phyloP scores from a whole-genome alignment of 2,797 vertebrate genomes.

The Sebastes dallii region DNA sequence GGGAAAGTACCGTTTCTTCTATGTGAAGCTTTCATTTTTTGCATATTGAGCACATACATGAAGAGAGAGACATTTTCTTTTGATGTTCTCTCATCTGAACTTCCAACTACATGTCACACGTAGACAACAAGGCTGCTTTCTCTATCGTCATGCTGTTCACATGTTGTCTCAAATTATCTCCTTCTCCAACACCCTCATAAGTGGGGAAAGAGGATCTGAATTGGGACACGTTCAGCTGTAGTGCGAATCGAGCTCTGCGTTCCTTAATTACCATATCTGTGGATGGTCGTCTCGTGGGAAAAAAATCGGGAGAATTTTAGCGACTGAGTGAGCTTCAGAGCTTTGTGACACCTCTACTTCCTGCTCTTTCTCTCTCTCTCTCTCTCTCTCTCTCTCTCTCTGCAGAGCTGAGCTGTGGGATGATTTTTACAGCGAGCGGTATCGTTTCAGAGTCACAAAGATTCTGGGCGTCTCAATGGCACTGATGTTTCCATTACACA shows the following conservation, averaged over 20 bases:
- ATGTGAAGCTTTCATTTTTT: neutral
- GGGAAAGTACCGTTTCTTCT: neutral
- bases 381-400: neutral
- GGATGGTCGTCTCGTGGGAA: neutral
- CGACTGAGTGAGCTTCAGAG: conserved; percentile 6
- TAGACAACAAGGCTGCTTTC: neutral
- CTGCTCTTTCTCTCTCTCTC: neutral
- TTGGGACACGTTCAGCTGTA: neutral
- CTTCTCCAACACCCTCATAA: neutral
- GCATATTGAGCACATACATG: neutral
- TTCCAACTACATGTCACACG: neutral
- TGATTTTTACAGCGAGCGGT: conserved; percentile 34
- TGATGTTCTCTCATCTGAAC: neutral
- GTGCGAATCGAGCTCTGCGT: conserved; percentile 14
- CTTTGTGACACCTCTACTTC: conserved; percentile 18
- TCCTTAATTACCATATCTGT: conserved; percentile 20
- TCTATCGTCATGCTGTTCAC: neutral
- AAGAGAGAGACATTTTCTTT: neutral
- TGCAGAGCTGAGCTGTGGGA: conserved; percentile 42
- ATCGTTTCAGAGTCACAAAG: conserved; percentile 45
- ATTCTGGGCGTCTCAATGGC: conserved; percentile 40
- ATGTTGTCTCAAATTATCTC: neutral
- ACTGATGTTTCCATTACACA: conserved; percentile 63
- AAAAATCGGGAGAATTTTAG: neutral
- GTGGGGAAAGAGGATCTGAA: neutral